Conservation (phyloP, 2,888 invertebrate species). For the Orgyia antiqua region DNA sequence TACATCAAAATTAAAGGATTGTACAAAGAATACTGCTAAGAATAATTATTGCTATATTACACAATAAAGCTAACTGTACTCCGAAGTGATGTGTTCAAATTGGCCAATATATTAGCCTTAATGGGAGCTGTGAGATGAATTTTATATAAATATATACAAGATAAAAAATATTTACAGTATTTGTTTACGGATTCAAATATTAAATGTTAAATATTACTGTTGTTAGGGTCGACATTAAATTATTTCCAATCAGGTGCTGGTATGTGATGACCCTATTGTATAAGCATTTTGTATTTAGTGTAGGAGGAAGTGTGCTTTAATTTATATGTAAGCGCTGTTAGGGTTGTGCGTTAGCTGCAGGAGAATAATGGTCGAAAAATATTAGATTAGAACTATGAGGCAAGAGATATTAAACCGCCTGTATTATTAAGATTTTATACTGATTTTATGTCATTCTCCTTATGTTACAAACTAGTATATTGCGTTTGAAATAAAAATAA, state of each 20-base stretch:
- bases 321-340: constrained; percentile 14
- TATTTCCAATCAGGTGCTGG: constrained; percentile 15
- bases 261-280: constrained; percentile 13
- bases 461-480: no score
- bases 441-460: no score
- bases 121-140: constrained; percentile 70
- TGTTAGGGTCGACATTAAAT: constrained; percentile 16
- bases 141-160: constrained; percentile 37
- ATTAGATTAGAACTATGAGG: constrained; percentile 19
- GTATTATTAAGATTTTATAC: no score
- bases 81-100: constrained; percentile 57
- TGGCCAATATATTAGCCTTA: constrained; percentile 68
- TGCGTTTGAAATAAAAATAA: no score
- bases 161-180: constrained; percentile 21
- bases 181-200: constrained; percentile 21
- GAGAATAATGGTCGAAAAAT: constrained; percentile 73
- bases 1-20: no score
- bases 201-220: constrained; percentile 22
- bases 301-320: constrained; percentile 22
- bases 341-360: constrained; percentile 57
- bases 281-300: constrained; percentile 11
- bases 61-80: constrained; percentile 26
- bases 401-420: no score
- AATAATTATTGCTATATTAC: no score
- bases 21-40: no score